Conservation (phyloP, 2,797 vertebrate species). For the Hylomyscus alleni region DNA sequence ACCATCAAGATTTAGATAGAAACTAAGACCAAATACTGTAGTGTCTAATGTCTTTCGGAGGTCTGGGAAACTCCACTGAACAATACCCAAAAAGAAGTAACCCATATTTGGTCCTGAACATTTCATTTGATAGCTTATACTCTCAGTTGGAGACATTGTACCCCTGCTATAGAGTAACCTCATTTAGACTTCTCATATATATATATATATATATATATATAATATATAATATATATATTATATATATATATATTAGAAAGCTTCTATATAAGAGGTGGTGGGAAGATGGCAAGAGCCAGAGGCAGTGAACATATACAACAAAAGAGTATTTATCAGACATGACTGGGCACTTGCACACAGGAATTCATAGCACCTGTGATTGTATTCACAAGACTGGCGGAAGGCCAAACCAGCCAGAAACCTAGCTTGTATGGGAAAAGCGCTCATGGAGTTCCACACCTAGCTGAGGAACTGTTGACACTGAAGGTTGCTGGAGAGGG, state of each 20-base stretch:
- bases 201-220: neutral
- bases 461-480: neutral
- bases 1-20: neutral
- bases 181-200: neutral
- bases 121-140: neutral
- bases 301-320: neutral
- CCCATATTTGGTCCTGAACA: neutral
- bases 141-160: neutral
- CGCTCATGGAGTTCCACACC: neutral
- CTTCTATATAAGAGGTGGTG: neutral
- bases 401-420: neutral
- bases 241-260: neutral
- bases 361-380: neutral
- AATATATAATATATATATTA: neutral
- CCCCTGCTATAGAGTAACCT: no score
- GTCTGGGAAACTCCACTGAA: neutral
- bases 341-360: neutral
- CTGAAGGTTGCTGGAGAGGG: no score
- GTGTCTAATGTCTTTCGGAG: neutral
- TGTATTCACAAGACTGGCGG: no score
- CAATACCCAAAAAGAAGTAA: neutral
- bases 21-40: neutral
- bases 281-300: neutral
- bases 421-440: neutral
- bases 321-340: neutral